A percentile compares a stretch with the other conserved stretches of the same genome.
Evolutionary conservation across 2,888 invertebrate genomes (phyloP).

Genomic region (Dendrolimus pini): DNA sequence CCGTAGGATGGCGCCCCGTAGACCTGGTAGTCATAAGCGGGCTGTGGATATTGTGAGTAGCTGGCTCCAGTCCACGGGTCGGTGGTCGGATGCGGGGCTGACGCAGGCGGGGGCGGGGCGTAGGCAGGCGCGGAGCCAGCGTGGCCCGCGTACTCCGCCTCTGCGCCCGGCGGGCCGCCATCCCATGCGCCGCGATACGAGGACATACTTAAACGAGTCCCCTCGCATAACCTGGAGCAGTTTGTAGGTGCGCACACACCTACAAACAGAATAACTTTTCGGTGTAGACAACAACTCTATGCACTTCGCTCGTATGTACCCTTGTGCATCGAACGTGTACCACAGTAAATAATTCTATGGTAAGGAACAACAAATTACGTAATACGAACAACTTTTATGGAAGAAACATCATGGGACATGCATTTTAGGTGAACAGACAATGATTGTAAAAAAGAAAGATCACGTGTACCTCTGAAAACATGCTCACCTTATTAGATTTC

Average conservation of each 20-base stretch:
- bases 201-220: constrained; percentile 63
- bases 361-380: constrained; percentile 71
- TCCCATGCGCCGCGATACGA: constrained; percentile 70
- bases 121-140: constrained; percentile 48
- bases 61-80: constrained; percentile 34
- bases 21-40: constrained; percentile 51
- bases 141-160: constrained; percentile 62
- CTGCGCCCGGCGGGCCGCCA: constrained; percentile 74
- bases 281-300: constrained; percentile 77
- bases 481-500: constrained; percentile 61
- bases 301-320: constrained; percentile 48
- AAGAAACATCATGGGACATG: constrained; percentile 1
- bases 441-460: neutral
- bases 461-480: constrained; percentile 11
- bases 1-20: constrained; percentile 40
- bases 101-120: constrained; percentile 59
- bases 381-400: constrained; percentile 38
- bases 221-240: constrained; percentile 75
- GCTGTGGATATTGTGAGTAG: constrained; percentile 53
- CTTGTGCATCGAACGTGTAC: constrained; percentile 41
- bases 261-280: constrained; percentile 83
- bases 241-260: constrained; percentile 78
- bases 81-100: constrained; percentile 43
- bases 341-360: constrained; percentile 53
- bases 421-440: neutral